Conservation (phyloP, 2,888 invertebrate species). For the Synanthedon formicaeformis region DNA sequence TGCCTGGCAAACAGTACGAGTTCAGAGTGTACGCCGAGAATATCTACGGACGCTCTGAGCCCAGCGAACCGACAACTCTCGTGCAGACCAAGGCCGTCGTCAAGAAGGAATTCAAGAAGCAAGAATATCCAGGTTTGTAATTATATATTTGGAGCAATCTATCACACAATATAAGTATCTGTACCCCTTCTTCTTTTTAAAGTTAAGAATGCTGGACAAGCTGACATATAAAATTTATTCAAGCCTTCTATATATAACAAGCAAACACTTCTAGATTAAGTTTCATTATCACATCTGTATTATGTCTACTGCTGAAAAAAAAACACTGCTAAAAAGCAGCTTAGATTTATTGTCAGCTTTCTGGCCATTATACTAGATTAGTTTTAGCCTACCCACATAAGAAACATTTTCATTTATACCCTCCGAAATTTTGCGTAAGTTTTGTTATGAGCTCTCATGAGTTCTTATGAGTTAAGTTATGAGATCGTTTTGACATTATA, state of each 20-base stretch:
- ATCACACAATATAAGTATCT: neutral
- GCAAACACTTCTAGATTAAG: no score
- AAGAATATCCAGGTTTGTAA: slow-evolving; percentile 75
- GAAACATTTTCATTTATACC: neutral
- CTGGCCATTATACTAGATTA: neutral
- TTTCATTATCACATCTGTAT: no score
- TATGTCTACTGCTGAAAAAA: no score
- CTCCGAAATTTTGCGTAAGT: slow-evolving; percentile 1
- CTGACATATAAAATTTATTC: no score
- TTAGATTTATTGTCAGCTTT: no score
- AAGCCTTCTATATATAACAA: no score
- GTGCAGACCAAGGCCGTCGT: slow-evolving; percentile 84
- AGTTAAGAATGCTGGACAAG: no score
- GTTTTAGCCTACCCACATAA: neutral
- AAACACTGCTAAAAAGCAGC: no score
- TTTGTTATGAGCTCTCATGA: no score
- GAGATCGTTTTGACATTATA: no score
- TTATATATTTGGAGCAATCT: neutral
- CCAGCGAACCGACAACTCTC: slow-evolving; percentile 89
- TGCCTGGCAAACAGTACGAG: slow-evolving; percentile 94
- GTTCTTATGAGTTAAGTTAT: no score
- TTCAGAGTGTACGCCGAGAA: slow-evolving; percentile 98
- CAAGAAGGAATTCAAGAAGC: slow-evolving; percentile 84
- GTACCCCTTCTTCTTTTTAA: no score
- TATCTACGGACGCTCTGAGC: slow-evolving; percentile 96